Base-by-base conservation (phyloP, 2,888 invertebrate genomes). In the Drosophila aldrichi region DNA sequence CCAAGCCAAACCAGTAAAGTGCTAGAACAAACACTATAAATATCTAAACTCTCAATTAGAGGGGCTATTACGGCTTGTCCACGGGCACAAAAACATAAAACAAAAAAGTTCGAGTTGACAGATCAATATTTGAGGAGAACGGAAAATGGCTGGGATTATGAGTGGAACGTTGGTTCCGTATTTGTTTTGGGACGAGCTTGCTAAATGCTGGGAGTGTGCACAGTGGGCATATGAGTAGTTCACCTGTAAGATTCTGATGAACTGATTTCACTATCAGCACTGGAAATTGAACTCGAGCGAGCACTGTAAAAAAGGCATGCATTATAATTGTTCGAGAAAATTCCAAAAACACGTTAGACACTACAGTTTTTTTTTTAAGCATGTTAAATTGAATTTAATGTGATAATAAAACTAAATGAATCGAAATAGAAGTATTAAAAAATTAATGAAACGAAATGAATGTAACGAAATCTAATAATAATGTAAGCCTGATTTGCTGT, bases 21-120 rank as follows among this genome's bases (percentile, higher is more conserved):
- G 55, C 59, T 63, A 54, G 56, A 56, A 73, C 38, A 79, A 83
- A 61, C 68, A 63, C 75, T 69, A 58, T 74, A 73, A 78, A 76
- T 49, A 66, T 54, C 68, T 41, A 57, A 74, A 61, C 57, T 54
- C 49, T 48, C 63, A 75, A 67, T 65, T 69, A 73, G 67, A 48
- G 68, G 22, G 9, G 56, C 67, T 71, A 70, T 86, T 75, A 70
- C 43, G 74, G 61, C 49, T 22, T 70, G 79, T 49, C 70, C 68
- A 65, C 60, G 55, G 49, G 46, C 18, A 63, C 63, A 58, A 41
- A 38, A 10, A 25, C 40, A 55, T 63, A 63, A 55, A 58, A 32
- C 49, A 34, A 60, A n/a, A n/a, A 41, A 46, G 18, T 36, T 44
- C 14, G 51, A 40, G 32, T 69, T 54, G 22, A 16, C 44, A 18